phyloP scores from a whole-genome alignment of 2,113 vertebrate genomes.

The Narcine bancroftii region DNA sequence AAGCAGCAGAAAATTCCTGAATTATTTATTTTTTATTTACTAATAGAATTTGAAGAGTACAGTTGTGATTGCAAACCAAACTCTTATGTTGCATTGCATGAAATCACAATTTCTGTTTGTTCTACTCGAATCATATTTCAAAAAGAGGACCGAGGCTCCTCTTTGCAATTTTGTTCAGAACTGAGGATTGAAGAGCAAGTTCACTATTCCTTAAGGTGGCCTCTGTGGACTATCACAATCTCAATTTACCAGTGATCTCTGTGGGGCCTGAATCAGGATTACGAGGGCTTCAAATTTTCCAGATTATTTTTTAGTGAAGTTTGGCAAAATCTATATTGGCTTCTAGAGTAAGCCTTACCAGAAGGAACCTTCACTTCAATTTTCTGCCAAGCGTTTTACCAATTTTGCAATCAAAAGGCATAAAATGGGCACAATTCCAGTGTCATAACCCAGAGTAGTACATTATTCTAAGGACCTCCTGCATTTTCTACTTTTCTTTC shows the following conservation, averaged over 20 bases:
- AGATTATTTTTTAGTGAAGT: too few relatives aligned
- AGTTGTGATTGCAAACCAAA: neutral
- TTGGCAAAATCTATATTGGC: neutral
- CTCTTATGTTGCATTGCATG: neutral
- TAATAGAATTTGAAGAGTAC: neutral
- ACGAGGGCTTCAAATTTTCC: neutral
- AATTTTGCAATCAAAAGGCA: neutral
- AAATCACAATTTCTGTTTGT: neutral
- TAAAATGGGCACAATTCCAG: neutral
- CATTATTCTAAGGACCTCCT: neutral
- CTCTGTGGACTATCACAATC: neutral
- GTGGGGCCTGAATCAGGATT: neutral
- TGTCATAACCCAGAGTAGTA: neutral
- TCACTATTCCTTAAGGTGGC: neutral
- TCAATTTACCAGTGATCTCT: neutral
- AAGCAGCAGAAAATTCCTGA: neutral
- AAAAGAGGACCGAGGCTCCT: too few relatives aligned
- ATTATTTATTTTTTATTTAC: neutral
- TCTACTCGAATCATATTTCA: neutral
- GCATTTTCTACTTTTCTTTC: neutral
- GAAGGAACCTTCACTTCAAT: neutral
- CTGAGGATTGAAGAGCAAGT: neutral
- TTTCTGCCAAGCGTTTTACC: neutral
- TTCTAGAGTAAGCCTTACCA: neutral
- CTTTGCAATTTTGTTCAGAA: neutral